phyloP scores from a whole-genome alignment of 2,888 invertebrate genomes.

The Tinea semifulvella region DNA sequence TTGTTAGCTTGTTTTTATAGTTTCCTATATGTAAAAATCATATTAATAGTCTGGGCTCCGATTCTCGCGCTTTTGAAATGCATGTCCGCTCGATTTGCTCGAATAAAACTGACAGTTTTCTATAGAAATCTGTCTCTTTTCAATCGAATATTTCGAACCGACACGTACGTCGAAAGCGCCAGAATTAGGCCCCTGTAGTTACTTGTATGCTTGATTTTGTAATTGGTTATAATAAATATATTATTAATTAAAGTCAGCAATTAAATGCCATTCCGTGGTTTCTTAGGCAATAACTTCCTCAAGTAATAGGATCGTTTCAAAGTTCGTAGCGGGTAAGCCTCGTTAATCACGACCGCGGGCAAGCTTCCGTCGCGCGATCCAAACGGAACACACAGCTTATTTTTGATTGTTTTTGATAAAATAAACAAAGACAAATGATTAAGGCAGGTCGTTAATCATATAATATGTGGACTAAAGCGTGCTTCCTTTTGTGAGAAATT shows the following conservation, averaged over 20 bases:
- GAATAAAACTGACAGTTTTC: too few relatives aligned
- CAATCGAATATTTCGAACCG: too few relatives aligned
- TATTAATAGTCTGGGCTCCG: too few relatives aligned
- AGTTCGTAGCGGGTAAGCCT: conserved; percentile 38
- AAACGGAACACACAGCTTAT: conserved; percentile 50
- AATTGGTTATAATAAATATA: conserved; percentile 17
- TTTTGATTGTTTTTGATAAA: conserved; percentile 63
- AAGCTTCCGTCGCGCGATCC: background rate
- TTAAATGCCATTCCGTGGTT: conserved; percentile 36
- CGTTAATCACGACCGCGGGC: conserved; percentile 34
- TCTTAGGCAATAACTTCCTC: conserved; percentile 42
- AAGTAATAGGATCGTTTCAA: conserved; percentile 58
- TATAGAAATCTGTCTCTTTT: too few relatives aligned
- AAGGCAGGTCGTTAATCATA: conserved; percentile 48
- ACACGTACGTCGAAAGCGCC: too few relatives aligned
- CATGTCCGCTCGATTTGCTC: too few relatives aligned
- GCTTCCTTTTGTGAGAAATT: conserved; percentile 30
- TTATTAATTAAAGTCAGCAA: conserved; percentile 34
- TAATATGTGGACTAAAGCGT: conserved; percentile 35
- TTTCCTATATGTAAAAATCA: too few relatives aligned
- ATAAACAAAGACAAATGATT: conserved; percentile 55
- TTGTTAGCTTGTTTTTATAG: too few relatives aligned
- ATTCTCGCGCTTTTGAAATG: too few relatives aligned
- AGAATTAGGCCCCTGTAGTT: too few relatives aligned
- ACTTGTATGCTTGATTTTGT: conserved; percentile 19